Evolutionary conservation across 2,797 vertebrate species (phyloP).

Genomic region (Amniataba percoides): DNA sequence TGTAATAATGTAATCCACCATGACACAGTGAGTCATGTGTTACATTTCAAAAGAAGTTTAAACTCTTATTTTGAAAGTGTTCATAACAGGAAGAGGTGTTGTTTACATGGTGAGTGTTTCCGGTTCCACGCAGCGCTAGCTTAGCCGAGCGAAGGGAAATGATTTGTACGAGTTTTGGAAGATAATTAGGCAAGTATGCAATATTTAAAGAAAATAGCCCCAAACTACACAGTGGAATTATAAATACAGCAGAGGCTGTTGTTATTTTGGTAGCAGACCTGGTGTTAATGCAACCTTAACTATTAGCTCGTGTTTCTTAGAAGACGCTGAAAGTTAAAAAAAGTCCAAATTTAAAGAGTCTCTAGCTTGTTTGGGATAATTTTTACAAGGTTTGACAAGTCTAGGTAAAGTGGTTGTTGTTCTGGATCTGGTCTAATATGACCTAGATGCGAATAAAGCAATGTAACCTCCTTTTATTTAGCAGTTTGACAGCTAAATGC

Average conservation of each 20-base stretch:
- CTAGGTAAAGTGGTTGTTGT: too few species aligned
- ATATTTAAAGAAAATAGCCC: background rate
- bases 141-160: conserved; percentile 31
- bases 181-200: conserved; percentile 30
- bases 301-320: too few species aligned
- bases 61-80: conserved; percentile 56
- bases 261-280: rapidly evolving
- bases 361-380: too few species aligned
- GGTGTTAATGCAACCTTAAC: background rate
- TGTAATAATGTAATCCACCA: rapidly evolving
- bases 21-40: rapidly evolving
- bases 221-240: rapidly evolving
- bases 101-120: conserved; percentile 65
- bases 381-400: too few species aligned
- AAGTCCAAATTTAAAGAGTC: too few species aligned
- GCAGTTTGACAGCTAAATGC: too few species aligned
- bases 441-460: too few species aligned
- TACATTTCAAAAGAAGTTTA: background rate
- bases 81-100: conserved; percentile 46
- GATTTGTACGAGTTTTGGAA: conserved; percentile 14
- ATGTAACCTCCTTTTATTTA: too few species aligned
- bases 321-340: too few species aligned
- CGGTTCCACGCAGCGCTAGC: conserved; percentile 30
- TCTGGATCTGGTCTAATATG: too few species aligned
- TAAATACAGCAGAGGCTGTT: background rate